Base-by-base conservation (phyloP, 1,140 invertebrate species). In the Macrostomum lignano region DNA sequence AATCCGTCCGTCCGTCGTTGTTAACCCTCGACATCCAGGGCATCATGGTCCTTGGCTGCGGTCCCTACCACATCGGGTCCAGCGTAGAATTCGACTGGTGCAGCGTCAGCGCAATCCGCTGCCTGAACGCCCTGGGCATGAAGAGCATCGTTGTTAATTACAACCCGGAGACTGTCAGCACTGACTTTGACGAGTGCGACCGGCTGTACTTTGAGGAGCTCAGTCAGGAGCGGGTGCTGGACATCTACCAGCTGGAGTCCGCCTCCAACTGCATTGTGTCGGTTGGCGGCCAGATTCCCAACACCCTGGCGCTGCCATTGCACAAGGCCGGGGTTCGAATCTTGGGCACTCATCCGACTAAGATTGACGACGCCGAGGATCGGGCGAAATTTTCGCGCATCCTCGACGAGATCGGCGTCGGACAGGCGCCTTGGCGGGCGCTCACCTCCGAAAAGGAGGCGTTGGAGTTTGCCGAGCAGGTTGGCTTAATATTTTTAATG, bases 271-370 rank as follows among this genome's bases (percentile, higher is more conserved):
- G 39, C 13, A 43, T 48, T 25, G 37, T 48, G 6, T 44, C 44
- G 9, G 44, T 48, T 11, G 46, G 46, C 7, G 46, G 46, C 11
- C 46, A 48, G 34, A 45, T 48, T 19, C 46, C 46, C 9, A 48
- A 48, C 36, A 48, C 46, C 33, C 35, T 48, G 14, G 46, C 46
- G 3, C 37, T 48, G 21, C 42, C 44, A 14, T 39, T 48, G 0
- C 36, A 44, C 32, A 38, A 41, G n/a, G 55, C 63, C 33, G 52
- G 62, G 41, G 57, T 64, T 41, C 64, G 31, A 10, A 39, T 48
- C 21, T 33, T 48, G 7, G 46, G 46, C n/a, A 46, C 46, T 11
- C 41, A 34, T 34, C 43, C 46, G 17, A 15, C 33, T 7, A 40
- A 41, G 39, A 48, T 48, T 25, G 44, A 48, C 36, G 36, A 36